phyloP scores from a whole-genome alignment of 2,797 vertebrate species.

The Galaxias olidus region DNA sequence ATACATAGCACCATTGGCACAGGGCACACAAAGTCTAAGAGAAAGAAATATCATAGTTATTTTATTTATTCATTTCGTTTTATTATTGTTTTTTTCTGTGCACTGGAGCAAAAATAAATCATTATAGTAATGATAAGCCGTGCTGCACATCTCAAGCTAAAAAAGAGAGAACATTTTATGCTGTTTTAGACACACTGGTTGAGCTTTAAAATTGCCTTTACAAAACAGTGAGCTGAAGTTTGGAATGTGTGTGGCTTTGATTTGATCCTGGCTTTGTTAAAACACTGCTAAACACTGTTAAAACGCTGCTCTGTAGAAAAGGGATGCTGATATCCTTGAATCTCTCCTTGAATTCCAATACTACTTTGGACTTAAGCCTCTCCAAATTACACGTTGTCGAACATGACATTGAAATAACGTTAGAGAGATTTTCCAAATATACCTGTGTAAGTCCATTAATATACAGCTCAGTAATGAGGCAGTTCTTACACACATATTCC shows the following conservation, averaged over 20 bases:
- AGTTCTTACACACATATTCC: conserved; percentile 56
- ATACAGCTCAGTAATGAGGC: conserved; percentile 61
- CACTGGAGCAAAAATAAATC: background rate
- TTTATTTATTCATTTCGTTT: background rate
- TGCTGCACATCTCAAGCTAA: too few species aligned
- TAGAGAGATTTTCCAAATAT: conserved; percentile 34
- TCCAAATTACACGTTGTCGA: conserved; percentile 32
- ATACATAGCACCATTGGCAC: conserved; percentile 34
- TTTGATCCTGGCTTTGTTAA: conserved; percentile 44
- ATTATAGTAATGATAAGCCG: too few species aligned
- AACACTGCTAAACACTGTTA: conserved; percentile 26
- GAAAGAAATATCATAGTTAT: conserved; percentile 2
- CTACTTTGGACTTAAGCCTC: conserved; percentile 30
- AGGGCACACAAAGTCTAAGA: conserved; percentile 30
- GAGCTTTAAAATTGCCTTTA: too few species aligned
- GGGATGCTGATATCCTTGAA: conserved; percentile 26
- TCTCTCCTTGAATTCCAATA: conserved; percentile 28
- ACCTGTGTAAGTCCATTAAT: conserved; percentile 47
- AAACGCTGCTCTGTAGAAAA: conserved; percentile 20
- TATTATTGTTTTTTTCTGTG: background rate
- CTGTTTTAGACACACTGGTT: too few species aligned
- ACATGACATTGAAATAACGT: conserved; percentile 44
- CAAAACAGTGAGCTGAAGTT: background rate
- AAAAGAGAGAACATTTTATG: too few species aligned
- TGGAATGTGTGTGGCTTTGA: background rate